Evolutionary conservation across 1,140 invertebrate species (phyloP).

Genomic region (Trichoplusia ni): DNA sequence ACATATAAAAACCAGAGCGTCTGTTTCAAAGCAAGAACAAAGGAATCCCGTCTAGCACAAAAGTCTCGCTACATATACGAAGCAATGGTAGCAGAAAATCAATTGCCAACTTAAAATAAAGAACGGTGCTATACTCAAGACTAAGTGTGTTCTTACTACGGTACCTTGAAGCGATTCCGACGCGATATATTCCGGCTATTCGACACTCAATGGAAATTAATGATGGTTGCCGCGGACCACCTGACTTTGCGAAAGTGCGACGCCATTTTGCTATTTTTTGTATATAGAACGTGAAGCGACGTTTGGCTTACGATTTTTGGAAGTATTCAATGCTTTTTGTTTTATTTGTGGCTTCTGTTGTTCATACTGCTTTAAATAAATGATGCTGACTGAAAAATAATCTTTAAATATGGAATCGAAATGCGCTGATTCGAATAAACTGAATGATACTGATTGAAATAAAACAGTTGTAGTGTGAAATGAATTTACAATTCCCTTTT

Average conservation of each 20-base stretch:
- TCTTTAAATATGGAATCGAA: too few relatives aligned
- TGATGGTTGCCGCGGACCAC: conserved; percentile 55
- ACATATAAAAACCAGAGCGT: too few relatives aligned
- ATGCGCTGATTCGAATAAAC: too few relatives aligned
- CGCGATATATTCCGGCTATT: conserved; percentile 53
- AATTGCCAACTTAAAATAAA: conserved; percentile 34
- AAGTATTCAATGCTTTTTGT: conserved; percentile 24
- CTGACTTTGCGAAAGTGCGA: conserved; percentile 53
- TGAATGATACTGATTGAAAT: too few relatives aligned
- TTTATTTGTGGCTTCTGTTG: not conserved
- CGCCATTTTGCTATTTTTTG: conserved; percentile 41
- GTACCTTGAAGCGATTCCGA: conserved; percentile 28
- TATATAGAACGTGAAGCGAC: conserved; percentile 30
- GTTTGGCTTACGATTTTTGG: conserved; percentile 35
- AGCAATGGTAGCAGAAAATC: conserved; percentile 12
- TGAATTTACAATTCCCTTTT: too few relatives aligned
- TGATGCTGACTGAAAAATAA: not conserved
- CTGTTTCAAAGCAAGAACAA: not conserved
- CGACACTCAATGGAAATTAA: conserved; percentile 65
- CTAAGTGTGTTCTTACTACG: conserved; percentile 24
- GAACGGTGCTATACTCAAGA: conserved; percentile 23
- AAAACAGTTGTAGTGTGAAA: too few relatives aligned
- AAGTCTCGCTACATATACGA: not conserved
- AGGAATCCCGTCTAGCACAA: not conserved
- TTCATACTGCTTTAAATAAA: not conserved